phyloP scores from a whole-genome alignment of 92 coral and sea anemone species.

The Actinostola sp. region DNA sequence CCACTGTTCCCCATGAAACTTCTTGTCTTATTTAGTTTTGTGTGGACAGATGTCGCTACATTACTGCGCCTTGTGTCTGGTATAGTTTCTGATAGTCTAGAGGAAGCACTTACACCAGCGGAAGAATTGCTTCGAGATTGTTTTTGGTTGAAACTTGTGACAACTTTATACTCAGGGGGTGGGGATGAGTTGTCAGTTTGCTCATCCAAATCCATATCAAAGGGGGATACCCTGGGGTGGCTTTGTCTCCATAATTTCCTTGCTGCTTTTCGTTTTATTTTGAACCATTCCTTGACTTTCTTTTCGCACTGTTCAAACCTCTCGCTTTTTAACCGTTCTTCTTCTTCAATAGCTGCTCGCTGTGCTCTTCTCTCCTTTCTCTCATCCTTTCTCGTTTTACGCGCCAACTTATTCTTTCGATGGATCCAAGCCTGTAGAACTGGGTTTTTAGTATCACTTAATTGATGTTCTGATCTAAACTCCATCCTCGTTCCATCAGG shows the following conservation, averaged over 20 bases:
- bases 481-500: constrained; percentile 73
- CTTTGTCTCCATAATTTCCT: constrained; percentile 46
- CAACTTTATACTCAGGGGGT: constrained; percentile 69
- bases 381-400: constrained; percentile 67
- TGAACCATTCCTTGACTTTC: constrained; percentile 71
- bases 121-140: not conserved
- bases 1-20: no score
- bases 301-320: constrained; percentile 48
- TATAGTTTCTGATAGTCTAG: not conserved
- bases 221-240: constrained; percentile 58
- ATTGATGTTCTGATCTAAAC: constrained; percentile 78
- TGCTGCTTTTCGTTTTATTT: constrained; percentile 56
- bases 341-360: constrained; percentile 71
- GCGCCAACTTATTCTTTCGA: constrained; percentile 64
- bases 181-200: constrained; percentile 18
- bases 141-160: constrained; percentile 55
- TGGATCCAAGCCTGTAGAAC: constrained; percentile 85
- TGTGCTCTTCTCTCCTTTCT: constrained; percentile 73
- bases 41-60: not conserved
- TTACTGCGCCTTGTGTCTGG: not conserved
- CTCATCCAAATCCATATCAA: constrained; percentile 31
- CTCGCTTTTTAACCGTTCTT: constrained; percentile 53
- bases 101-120: not conserved
- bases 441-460: constrained; percentile 78
- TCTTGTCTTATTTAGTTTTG: not conserved